These are phyloP conservation scores for Ophiothrix spiculata DNA, from an alignment of 35 echinoderm and acorn worm genomes.

Conservation along the genomic window DNA sequence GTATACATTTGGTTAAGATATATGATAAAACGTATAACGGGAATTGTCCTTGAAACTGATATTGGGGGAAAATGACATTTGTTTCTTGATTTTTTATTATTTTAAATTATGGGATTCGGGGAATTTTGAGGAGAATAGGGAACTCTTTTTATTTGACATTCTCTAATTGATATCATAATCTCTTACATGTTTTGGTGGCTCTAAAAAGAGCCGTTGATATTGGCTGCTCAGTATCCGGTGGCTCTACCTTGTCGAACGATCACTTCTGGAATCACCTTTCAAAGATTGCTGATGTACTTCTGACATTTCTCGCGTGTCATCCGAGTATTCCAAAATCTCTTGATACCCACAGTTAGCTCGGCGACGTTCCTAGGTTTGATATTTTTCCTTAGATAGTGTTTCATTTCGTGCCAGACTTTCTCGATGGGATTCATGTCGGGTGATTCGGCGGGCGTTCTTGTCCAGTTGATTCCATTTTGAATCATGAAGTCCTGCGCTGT, in stretches of 20 bases:
- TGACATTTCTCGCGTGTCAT: slow-evolving; percentile 17
- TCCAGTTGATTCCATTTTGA: slow-evolving; percentile 39
- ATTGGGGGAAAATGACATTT: no score
- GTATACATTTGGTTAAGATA: no score
- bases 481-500: slow-evolving; percentile 14
- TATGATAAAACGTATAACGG: no score
- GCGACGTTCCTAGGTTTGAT: slow-evolving; percentile 40
- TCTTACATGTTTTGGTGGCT: no score
- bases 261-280: slow-evolving; percentile 47
- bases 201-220: no score
- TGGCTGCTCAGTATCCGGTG: slow-evolving; percentile 49
- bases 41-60: no score
- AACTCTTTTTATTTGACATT: no score
- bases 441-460: slow-evolving; percentile 41
- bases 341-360: slow-evolving; percentile 45
- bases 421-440: slow-evolving; percentile 64
- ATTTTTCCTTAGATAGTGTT: slow-evolving; percentile 22
- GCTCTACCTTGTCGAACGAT: slow-evolving; percentile 30
- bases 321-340: slow-evolving; percentile 19
- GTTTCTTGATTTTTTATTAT: no score
- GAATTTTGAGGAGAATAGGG: no score
- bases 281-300: slow-evolving; percentile 45
- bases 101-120: no score
- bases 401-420: slow-evolving; percentile 50
- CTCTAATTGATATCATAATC: no score